These are phyloP conservation scores for Bemisia tabaci DNA, from an alignment of 1,140 invertebrate genomes.

Conservation along the genomic window DNA sequence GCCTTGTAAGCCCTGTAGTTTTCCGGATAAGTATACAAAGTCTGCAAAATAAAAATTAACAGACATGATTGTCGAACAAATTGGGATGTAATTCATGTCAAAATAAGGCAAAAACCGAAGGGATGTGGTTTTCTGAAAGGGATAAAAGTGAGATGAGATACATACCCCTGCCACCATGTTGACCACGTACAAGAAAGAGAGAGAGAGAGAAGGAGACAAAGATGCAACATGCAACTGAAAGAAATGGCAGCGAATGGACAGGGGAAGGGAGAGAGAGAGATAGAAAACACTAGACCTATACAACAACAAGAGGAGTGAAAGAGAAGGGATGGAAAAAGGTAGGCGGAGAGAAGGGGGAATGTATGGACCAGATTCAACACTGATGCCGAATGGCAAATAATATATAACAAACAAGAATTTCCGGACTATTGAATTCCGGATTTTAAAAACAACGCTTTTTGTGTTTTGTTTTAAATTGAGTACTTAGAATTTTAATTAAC, in stretches of 20 bases:
- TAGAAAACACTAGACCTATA: no score
- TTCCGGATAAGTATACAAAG: constrained; percentile 88
- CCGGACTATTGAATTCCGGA: no score
- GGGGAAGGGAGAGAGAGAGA: not conserved
- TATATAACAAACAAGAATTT: no score
- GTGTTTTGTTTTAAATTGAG: no score
- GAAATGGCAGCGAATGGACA: no score
- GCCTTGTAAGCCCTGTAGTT: constrained; percentile 91
- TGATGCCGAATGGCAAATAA: no score
- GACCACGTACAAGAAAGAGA: not conserved
- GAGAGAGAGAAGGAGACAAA: not conserved
- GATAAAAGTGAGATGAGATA: not conserved
- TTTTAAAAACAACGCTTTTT: no score
- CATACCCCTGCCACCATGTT: not conserved
- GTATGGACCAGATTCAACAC: no score
- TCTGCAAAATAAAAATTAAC: constrained; percentile 27
- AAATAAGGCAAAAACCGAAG: not conserved
- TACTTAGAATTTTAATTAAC: no score
- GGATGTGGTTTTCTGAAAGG: not conserved
- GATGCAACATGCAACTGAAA: not conserved
- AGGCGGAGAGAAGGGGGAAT: no score
- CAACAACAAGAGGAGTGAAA: no score
- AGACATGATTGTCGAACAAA: not conserved
- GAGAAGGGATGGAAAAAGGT: no score
- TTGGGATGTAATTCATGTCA: not conserved